Evolutionary conservation across 2,888 invertebrate genomes (phyloP), one percentile per base, ranked within the genome.

Genomic region (Meta bourneti): DNA sequence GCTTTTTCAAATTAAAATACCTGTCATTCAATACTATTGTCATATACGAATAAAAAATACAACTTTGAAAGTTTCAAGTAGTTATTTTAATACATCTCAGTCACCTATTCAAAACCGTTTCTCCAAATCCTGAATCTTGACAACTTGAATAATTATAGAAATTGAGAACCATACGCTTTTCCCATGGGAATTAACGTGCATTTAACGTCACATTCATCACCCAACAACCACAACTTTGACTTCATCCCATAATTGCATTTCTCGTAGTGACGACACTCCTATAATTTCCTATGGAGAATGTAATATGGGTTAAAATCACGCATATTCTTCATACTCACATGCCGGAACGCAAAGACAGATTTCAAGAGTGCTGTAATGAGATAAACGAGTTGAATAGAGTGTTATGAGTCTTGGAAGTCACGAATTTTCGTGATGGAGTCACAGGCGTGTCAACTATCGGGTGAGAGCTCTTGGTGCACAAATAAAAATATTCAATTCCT

Each of bases 341-440:
- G 61, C 9, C 61, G 61, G 61, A 61, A 61, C 61, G 61, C 9
- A 61, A 13, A 61, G 61, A 61, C 61, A 61, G 61, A 2, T 61
- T 61, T 34, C 34, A 13, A 61, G 61, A 4, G 61, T 61, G 61
- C 61, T 61, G 9, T 61, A 61, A 61, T 61, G 61, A 61, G 61
- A 61, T 61, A 8, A 61, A 61, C 61, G 16, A 16, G 61, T 61
- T 61, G 61, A 61, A 9, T 34, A 34, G 34, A 34, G 34, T 34
- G 34, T 34, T 34, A 34, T 34, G 9, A 61, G 61, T 9, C 61
- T 61, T 34, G 16, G 5, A 5, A 20, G 79, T 79, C 79, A 79
- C 79, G 79, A 79, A 20, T 19, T 34, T 61, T 79, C 79, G 79
- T 79, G 79, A 61, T 54, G 13, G 6, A 20, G 16, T 61, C 61